phyloP scores from a whole-genome alignment of 1,140 invertebrate genomes.

The Bombus superbus region DNA sequence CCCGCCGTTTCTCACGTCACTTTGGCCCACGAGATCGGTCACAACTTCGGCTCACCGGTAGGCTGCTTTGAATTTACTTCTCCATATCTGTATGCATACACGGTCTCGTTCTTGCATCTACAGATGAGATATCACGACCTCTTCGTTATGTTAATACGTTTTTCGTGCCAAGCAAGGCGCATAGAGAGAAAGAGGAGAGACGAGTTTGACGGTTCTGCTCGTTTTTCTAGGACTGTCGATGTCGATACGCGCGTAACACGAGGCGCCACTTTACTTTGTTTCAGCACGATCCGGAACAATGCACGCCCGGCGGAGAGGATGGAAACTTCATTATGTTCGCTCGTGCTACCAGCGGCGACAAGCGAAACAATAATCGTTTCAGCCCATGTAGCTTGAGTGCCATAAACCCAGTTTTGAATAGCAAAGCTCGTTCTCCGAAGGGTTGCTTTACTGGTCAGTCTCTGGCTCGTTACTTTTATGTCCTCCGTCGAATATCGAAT shows the following conservation, averaged over 20 bases:
- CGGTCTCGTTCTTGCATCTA: background rate
- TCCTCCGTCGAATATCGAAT: background rate
- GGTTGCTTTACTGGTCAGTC: slow-evolving; percentile 94
- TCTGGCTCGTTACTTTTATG: slow-evolving; percentile 28
- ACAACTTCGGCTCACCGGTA: slow-evolving; percentile 99
- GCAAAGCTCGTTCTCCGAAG: slow-evolving; percentile 93
- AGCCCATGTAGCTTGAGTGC: slow-evolving; percentile 95
- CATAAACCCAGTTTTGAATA: slow-evolving; percentile 97
- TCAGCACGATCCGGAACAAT: slow-evolving; percentile 97
- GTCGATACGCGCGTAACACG: slow-evolving; percentile 49
- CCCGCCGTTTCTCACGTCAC: slow-evolving; percentile 99
- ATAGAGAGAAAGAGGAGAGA: background rate
- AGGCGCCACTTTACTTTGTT: slow-evolving; percentile 62
- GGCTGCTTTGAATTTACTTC: slow-evolving; percentile 72
- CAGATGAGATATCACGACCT: background rate
- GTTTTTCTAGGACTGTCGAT: slow-evolving; percentile 49
- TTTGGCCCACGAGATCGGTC: slow-evolving; percentile 99
- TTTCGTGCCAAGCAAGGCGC: background rate
- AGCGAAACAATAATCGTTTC: slow-evolving; percentile 98
- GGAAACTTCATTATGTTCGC: slow-evolving; percentile 99
- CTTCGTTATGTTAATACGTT: background rate
- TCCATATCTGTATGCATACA: background rate
- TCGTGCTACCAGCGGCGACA: slow-evolving; percentile 97
- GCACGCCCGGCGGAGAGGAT: slow-evolving; percentile 95
- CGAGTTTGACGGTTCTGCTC: slow-evolving; percentile 2